A percentile compares a stretch with the other conserved stretches of the same genome.
Evolutionary conservation across 2,113 vertebrate genomes (phyloP).

Genomic region (Anguilla japonica): DNA sequence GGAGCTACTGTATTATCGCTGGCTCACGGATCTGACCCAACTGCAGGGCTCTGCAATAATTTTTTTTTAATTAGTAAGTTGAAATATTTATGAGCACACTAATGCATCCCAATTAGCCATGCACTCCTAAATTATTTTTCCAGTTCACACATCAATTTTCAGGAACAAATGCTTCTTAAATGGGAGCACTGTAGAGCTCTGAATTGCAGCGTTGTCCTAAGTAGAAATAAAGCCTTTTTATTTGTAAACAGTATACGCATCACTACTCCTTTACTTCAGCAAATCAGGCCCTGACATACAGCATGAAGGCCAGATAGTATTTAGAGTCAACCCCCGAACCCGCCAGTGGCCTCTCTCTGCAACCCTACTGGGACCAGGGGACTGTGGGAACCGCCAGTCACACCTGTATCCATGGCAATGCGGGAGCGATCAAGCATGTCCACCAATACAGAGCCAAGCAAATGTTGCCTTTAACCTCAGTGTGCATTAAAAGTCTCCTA

Average conservation of each 20-base stretch:
- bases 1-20: background rate
- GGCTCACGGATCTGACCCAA: background rate
- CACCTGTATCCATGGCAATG: background rate
- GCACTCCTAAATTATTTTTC: too few relatives aligned
- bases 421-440: background rate
- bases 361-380: background rate
- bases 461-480: slow-evolving; percentile 12
- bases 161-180: too few relatives aligned
- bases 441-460: slow-evolving; percentile 5
- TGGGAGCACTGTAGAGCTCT: too few relatives aligned
- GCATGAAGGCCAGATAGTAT: too few relatives aligned
- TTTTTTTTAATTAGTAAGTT: too few relatives aligned
- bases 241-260: background rate
- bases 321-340: background rate
- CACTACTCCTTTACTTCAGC: background rate
- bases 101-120: too few relatives aligned
- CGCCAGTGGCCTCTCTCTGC: background rate
- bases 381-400: background rate
- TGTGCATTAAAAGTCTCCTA: background rate
- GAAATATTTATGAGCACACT: too few relatives aligned
- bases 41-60: too few relatives aligned
- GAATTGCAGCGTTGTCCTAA: too few relatives aligned
- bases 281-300: background rate
- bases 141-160: too few relatives aligned
- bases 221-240: background rate